Conservation (phyloP, 2,888 invertebrate species). For the Pammene fasciana region DNA sequence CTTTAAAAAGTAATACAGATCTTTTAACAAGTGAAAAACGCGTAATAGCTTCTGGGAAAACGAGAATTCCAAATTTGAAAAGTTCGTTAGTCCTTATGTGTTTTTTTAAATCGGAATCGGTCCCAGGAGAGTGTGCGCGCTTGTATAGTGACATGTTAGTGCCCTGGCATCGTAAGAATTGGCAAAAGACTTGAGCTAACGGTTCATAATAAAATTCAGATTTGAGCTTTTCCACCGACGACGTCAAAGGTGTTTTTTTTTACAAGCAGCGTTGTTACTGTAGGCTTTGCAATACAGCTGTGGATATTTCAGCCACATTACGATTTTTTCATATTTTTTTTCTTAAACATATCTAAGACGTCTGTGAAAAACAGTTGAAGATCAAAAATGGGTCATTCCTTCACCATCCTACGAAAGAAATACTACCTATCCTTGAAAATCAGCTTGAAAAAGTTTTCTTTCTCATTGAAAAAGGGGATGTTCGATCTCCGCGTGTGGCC, state of each 20-base stretch:
- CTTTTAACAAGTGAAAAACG: neutral
- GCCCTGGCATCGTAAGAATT: conserved; percentile 21
- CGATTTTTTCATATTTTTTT: too few species aligned
- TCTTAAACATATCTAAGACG: too few species aligned
- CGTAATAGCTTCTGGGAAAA: neutral
- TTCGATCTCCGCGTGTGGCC: conserved; percentile 97
- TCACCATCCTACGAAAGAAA: conserved; percentile 56
- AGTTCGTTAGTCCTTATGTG: conserved; percentile 7
- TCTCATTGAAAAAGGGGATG: conserved; percentile 84
- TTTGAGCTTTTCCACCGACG: neutral
- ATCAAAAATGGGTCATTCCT: conserved; percentile 57
- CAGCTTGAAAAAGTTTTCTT: conserved; percentile 54
- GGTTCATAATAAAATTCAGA: neutral
- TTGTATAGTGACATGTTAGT: neutral
- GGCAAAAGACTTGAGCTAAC: conserved; percentile 11
- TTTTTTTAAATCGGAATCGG: neutral
- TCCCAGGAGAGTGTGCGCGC: neutral
- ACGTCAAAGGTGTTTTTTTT: neutral
- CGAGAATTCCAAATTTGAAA: neutral
- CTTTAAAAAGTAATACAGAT: neutral
- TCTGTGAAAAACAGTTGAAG: neutral
- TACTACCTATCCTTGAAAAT: conserved; percentile 53
- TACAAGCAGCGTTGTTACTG: neutral
- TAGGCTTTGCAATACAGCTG: neutral
- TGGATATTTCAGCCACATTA: neutral